These are phyloP conservation scores for Drosophila quasianomalipes DNA, from an alignment of 2,888 invertebrate genomes.

Conservation along the genomic window DNA sequence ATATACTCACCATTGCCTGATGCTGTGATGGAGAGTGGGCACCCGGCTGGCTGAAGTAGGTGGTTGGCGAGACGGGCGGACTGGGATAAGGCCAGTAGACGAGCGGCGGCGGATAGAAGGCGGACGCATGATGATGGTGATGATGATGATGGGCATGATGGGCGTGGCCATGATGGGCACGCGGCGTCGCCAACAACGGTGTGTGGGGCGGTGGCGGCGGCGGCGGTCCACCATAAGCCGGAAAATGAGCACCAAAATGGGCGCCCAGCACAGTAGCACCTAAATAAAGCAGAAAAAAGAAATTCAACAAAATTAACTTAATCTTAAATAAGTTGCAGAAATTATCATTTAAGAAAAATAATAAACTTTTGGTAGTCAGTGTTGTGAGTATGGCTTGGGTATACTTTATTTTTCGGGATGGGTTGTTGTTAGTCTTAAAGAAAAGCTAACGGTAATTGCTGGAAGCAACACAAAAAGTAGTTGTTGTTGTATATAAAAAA, in stretches of 20 bases:
- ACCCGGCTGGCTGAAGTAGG: slow-evolving; percentile 89
- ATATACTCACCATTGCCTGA: slow-evolving; percentile 78
- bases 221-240: slow-evolving; percentile 86
- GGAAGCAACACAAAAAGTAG: slow-evolving; percentile 37
- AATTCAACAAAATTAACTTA: neutral
- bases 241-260: slow-evolving; percentile 83
- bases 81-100: slow-evolving; percentile 98
- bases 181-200: slow-evolving; percentile 83
- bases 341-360: slow-evolving; percentile 10
- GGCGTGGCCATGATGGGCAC: slow-evolving; percentile 85
- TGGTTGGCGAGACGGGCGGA: slow-evolving; percentile 96
- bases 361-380: slow-evolving; percentile 48
- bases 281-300: slow-evolving; percentile 66
- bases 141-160: slow-evolving; percentile 86
- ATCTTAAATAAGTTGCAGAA: neutral
- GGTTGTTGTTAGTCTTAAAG: slow-evolving; percentile 42
- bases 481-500: slow-evolving; percentile 1
- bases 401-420: slow-evolving; percentile 14
- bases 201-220: slow-evolving; percentile 77
- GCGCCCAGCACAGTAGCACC: slow-evolving; percentile 88
- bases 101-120: slow-evolving; percentile 88
- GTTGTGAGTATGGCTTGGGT: slow-evolving; percentile 71
- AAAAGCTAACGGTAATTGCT: slow-evolving; percentile 35
- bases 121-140: slow-evolving; percentile 86
- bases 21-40: slow-evolving; percentile 85